A percentile compares a stretch with the other conserved stretches of the same genome.
These are phyloP conservation scores for Myiotriccus ornatus DNA, from an alignment of 2,797 vertebrate species.

Conservation along the genomic window DNA sequence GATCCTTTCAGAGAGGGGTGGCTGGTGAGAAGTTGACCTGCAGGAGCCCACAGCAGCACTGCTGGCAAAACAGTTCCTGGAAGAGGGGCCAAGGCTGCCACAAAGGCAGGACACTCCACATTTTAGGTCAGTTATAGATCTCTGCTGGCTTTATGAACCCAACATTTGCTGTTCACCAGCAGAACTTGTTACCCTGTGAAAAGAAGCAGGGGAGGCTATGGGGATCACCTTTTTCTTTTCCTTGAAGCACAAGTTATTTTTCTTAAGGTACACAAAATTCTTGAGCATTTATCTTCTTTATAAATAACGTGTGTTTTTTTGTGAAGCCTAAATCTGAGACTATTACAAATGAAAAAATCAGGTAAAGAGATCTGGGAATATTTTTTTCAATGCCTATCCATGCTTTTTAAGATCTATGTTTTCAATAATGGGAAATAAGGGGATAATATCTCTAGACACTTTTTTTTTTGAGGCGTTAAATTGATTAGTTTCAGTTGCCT, in stretches of 20 bases:
- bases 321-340: not conserved
- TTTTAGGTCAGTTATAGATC: not conserved
- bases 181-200: not conserved
- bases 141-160: not conserved
- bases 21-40: not conserved
- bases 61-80: not conserved
- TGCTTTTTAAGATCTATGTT: not conserved
- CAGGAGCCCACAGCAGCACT: accelerated
- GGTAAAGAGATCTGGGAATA: not conserved
- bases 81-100: not conserved
- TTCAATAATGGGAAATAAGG: not conserved
- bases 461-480: not conserved
- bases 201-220: not conserved
- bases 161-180: not conserved
- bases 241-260: not conserved
- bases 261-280: not conserved
- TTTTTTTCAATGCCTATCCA: not conserved
- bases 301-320: not conserved
- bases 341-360: not conserved
- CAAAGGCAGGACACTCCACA: not conserved
- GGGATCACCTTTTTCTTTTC: not conserved
- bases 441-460: not conserved
- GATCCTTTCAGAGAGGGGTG: not conserved
- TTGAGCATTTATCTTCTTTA: not conserved
- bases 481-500: not conserved